Base-by-base conservation (phyloP, 2,888 invertebrate species). In the Chironomus tentans region DNA sequence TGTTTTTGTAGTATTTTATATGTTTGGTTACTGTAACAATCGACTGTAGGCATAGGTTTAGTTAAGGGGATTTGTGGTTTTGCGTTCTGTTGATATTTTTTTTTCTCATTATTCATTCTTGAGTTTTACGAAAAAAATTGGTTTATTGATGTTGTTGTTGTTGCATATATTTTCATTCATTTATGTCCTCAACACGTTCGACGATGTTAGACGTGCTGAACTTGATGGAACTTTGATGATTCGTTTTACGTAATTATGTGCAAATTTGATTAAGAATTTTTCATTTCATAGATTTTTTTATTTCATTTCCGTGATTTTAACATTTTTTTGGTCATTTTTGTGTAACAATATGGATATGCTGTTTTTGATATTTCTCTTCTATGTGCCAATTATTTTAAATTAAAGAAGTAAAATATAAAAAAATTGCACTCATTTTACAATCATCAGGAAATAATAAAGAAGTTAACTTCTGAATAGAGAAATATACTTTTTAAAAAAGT, bases 21-120 rank as follows among this genome's bases (percentile, higher is more conserved):
- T 76, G 76, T 68, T 76, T 76, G 76, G 76, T 77, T 76, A 62
- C 75, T 79, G 77, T 79, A 80, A 83, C 83, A 83, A 83, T 83
- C 83, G 83, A 87, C 87, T 87, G 87, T 87, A 86, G 87, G 87
- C 86, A 85, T 87, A 84, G 86, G 85, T 85, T 84, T 82, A 84
- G 84, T 85, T 81, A 81, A 81, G 83, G 85, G 85, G 84, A 83
- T 83, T 84, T 85, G 84, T 82, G 81, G 79, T 81, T 80, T 79
- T 81, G 80, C 84, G 83, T 84, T 84, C 84, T 83, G 82, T 84
- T 84, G 83, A 78, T 38, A 38, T 38, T 38, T 38, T 38, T 38
- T 4, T 28, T 28, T 28, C 28, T 28, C 28, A 38, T 82, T 83
- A 81, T 83, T 76, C 18, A 15, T 70, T 21, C 21, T 21, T 74